Percentiles rank a stretch among this genome's conserved stretches.
Evolutionary conservation across 2,113 vertebrate genomes (phyloP).

Genomic region (Nannospalax galili): DNA sequence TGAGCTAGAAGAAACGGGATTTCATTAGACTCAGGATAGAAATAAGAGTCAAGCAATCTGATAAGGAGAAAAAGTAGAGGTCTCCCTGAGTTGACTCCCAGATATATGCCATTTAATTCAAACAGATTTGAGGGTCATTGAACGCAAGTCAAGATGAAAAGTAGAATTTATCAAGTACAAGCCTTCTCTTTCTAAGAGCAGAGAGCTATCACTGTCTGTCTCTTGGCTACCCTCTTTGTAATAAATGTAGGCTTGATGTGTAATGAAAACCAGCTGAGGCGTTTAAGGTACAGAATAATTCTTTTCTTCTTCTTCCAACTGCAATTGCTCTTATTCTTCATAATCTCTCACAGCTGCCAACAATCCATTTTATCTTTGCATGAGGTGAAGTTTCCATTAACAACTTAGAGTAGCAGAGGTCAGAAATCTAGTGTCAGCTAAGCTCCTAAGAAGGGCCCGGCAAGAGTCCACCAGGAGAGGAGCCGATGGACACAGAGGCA

Average conservation of each 20-base stretch:
- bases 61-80: slow-evolving; percentile 41
- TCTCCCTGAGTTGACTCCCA: slow-evolving; percentile 48
- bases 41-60: slow-evolving; percentile 5
- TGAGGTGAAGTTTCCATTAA: slow-evolving; percentile 96
- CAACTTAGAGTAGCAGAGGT: slow-evolving; percentile 87
- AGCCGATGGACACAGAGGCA: slow-evolving; percentile 66
- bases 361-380: slow-evolving; percentile 92
- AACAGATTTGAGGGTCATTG: slow-evolving; percentile 80
- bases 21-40: slow-evolving; percentile 67
- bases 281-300: slow-evolving; percentile 90
- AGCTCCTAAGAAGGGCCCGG: slow-evolving; percentile 84
- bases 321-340: slow-evolving; percentile 90
- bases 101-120: slow-evolving; percentile 70
- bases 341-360: slow-evolving; percentile 94
- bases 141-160: slow-evolving; percentile 80
- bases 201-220: slow-evolving; percentile 87
- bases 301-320: slow-evolving; percentile 91
- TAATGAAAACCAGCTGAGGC: slow-evolving; percentile 95
- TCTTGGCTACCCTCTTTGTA: slow-evolving; percentile 88
- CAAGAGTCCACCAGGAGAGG: slow-evolving; percentile 65
- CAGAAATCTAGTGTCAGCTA: slow-evolving; percentile 84
- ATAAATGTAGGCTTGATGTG: slow-evolving; percentile 88
- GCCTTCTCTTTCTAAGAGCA: slow-evolving; percentile 72
- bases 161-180: slow-evolving; percentile 84
- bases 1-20: slow-evolving; percentile 61